Percentiles rank a stretch among this genome's conserved stretches.
Evolutionary conservation across 1,140 invertebrate genomes (phyloP).

Genomic region (Steinernema feltiae): DNA sequence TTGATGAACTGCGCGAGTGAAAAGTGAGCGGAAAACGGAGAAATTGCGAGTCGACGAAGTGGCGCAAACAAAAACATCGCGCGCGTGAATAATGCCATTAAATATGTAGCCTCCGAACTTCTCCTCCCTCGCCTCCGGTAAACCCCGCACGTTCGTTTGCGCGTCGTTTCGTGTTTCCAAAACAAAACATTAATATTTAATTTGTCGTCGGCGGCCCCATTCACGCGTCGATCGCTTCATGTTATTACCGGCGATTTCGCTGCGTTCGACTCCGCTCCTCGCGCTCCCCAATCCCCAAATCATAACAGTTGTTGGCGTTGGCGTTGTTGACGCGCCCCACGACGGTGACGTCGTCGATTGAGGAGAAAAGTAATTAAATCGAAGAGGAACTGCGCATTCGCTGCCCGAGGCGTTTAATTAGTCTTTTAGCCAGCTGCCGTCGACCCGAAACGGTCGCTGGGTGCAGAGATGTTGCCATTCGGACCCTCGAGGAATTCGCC

Average conservation of each 20-base stretch:
- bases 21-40: too few relatives aligned
- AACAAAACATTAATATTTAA: conserved; percentile 16
- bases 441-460: neutral
- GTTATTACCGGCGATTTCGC: conserved; percentile 12
- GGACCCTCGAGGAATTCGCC: neutral
- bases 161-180: neutral
- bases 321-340: neutral
- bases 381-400: neutral
- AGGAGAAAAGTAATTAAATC: conserved; percentile 5
- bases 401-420: conserved; percentile 11
- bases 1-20: neutral
- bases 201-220: neutral
- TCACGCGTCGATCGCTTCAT: neutral
- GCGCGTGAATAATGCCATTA: conserved; percentile 12
- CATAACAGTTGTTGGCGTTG: neutral
- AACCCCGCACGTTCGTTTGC: neutral
- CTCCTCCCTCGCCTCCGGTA: neutral
- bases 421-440: neutral
- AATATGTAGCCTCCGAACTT: too few relatives aligned
- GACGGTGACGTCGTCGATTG: neutral
- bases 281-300: neutral
- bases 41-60: neutral
- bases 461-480: neutral
- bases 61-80: conserved; percentile 12
- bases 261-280: neutral